Evolutionary conservation across 1,140 invertebrate species (phyloP).

Genomic region (Drosophila elegans): DNA sequence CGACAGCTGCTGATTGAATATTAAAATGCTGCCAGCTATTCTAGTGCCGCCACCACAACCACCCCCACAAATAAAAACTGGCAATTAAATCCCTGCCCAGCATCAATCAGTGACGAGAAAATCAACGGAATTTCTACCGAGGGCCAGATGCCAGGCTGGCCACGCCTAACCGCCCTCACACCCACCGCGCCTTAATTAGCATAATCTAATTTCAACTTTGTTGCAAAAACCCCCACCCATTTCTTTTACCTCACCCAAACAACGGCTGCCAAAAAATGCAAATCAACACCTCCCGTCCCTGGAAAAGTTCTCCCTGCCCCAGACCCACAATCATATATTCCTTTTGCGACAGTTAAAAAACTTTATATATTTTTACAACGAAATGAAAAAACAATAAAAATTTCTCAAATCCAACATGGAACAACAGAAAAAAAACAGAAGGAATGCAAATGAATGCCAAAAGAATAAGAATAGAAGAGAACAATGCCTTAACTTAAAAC

Average conservation of each 20-base stretch:
- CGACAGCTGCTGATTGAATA: slow-evolving; percentile 79
- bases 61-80: slow-evolving; percentile 8
- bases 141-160: background rate
- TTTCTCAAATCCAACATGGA: slow-evolving; percentile 26
- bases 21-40: slow-evolving; percentile 61
- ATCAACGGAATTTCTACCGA: slow-evolving; percentile 25
- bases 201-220: slow-evolving; percentile 84
- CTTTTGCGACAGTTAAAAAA: slow-evolving; percentile 63
- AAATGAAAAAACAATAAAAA: slow-evolving; percentile 84
- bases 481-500: background rate
- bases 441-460: slow-evolving; percentile 25
- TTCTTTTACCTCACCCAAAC: slow-evolving; percentile 1
- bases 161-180: background rate
- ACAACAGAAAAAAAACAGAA: slow-evolving; percentile 30
- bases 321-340: slow-evolving; percentile 21
- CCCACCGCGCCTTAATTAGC: slow-evolving; percentile 74
- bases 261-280: slow-evolving; percentile 76
- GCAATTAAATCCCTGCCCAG: slow-evolving; percentile 60
- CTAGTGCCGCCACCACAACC: background rate
- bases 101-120: slow-evolving; percentile 65
- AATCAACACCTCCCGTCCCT: slow-evolving; percentile 39
- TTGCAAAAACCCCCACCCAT: slow-evolving; percentile 36
- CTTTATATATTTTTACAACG: slow-evolving; percentile 79
- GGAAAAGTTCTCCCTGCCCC: background rate
- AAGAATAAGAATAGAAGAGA: background rate